Percentiles rank a stretch among this genome's conserved stretches.
Evolutionary conservation across 2,888 invertebrate species (phyloP).

Genomic region (Caprella mutica): DNA sequence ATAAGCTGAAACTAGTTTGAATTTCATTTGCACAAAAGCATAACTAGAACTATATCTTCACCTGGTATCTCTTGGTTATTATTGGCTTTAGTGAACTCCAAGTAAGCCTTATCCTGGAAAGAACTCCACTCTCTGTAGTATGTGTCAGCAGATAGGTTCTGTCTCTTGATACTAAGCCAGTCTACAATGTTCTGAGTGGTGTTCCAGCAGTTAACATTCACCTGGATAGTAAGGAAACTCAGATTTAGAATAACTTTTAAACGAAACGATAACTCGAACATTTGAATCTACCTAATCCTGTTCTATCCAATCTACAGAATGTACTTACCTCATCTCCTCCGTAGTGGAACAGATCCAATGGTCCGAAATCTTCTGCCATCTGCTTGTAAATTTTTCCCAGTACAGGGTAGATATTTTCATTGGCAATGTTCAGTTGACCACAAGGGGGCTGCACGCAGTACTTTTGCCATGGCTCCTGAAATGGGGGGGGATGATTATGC

Average conservation of each 20-base stretch:
- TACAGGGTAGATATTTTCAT: slow-evolving; percentile 45
- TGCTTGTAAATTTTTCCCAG: slow-evolving; percentile 59
- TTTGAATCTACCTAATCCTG: no score
- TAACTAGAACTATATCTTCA: no score
- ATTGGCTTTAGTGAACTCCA: slow-evolving; percentile 17
- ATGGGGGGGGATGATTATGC: no score
- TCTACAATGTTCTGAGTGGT: slow-evolving; percentile 21
- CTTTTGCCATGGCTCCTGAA: slow-evolving; percentile 53
- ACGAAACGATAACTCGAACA: no score
- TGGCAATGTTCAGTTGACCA: slow-evolving; percentile 63
- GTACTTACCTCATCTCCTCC: slow-evolving; percentile 75
- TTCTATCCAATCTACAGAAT: no score
- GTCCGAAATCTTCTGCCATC: slow-evolving; percentile 57
- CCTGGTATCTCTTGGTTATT: slow-evolving; percentile 8
- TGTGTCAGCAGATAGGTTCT: slow-evolving; percentile 13
- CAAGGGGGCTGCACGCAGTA: slow-evolving; percentile 75
- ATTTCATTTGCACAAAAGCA: no score
- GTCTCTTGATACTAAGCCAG: slow-evolving; percentile 14
- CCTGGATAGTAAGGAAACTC: slow-evolving; percentile 8
- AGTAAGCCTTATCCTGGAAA: slow-evolving; percentile 15
- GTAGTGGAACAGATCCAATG: slow-evolving; percentile 69
- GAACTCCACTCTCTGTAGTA: slow-evolving; percentile 25
- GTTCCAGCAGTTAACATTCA: slow-evolving; percentile 34
- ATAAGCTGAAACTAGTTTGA: no score
- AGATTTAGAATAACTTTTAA: no score